Evolutionary conservation across 2,113 vertebrate species (phyloP), one percentile per base, ranked within the genome.

Genomic region (Bagarius yarrelli): DNA sequence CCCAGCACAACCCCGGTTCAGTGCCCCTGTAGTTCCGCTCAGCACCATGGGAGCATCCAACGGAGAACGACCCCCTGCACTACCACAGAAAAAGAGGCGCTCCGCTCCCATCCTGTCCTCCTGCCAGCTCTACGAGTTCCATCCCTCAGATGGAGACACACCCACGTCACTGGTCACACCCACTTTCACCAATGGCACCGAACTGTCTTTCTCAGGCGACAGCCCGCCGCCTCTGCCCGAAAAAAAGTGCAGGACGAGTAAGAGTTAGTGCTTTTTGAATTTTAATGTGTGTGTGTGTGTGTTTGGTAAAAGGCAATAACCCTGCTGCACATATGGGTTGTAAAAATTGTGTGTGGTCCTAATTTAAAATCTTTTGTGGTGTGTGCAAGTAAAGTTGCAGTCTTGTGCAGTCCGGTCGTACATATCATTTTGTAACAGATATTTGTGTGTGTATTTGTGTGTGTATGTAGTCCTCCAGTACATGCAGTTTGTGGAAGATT

Each of bases 401-500:
- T 11, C n/a, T 47, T 71, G n/a, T 71, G n/a, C 44, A 27, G 14
- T 71, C 25, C 15, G 50, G 67, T 11, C 30, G 14, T 50, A 19
- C 0, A 9, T 70, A 40, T 75, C 21, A 36, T 21, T 61, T 23
- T 61, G n/a, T 25, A 12, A 61, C 59, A 12, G 4, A 25, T 61
- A 27, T 25, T 44, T 64, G 59, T 63, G 75, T 50, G n/a, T 30
- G 61, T 66, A 59, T 78, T 25, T 64, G 61, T 75, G n/a, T 47
- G 23, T 47, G 72, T 70, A 34, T 50, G n/a, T 40, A 99, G 98
- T 99, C 92, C 91, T 94, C 90, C 95, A 97, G 15, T 99, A 99
- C 85, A 98, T 99, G 98, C 96, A 97, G 93, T 97, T 99, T 81
- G 94, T 99, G 12, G 97, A 98, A 83, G 98, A 99, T 91, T 99